A percentile compares a stretch with the other conserved stretches of the same genome.
phyloP scores from a whole-genome alignment of 2,888 invertebrate genomes.

The Eupithecia subumbrata region DNA sequence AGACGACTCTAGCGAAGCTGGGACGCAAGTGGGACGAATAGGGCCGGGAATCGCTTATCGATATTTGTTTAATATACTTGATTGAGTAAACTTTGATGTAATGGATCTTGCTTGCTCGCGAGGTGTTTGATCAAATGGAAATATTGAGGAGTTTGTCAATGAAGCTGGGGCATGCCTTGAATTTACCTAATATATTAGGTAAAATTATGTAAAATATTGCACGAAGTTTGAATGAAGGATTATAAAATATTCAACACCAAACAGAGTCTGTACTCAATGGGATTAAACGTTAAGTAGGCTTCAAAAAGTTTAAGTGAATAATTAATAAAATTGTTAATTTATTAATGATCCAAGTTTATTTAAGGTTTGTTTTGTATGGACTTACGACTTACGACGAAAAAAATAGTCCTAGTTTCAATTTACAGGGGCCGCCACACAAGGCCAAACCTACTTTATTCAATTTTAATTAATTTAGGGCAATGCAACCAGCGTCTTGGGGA shows the following conservation, averaged over 20 bases:
- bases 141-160: slow-evolving; percentile 15
- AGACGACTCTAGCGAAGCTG: slow-evolving; percentile 36
- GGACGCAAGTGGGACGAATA: slow-evolving; percentile 56
- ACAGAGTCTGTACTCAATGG: background rate
- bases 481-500: too few species aligned
- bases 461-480: background rate
- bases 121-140: slow-evolving; percentile 31
- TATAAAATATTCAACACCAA: background rate
- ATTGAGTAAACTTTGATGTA: slow-evolving; percentile 36
- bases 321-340: background rate
- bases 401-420: too few species aligned
- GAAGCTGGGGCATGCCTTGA: background rate
- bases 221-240: background rate
- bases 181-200: background rate
- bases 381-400: too few species aligned
- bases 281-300: background rate
- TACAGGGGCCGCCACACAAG: too few species aligned
- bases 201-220: slow-evolving; percentile 1
- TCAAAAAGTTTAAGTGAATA: background rate
- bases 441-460: background rate
- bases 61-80: slow-evolving; percentile 35
- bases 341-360: too few species aligned
- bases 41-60: slow-evolving; percentile 45
- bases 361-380: background rate
- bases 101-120: slow-evolving; percentile 30